Percentiles rank a stretch among this genome's conserved stretches.
phyloP scores from a whole-genome alignment of 2,888 invertebrate genomes.

The Cephus pygmeus region DNA sequence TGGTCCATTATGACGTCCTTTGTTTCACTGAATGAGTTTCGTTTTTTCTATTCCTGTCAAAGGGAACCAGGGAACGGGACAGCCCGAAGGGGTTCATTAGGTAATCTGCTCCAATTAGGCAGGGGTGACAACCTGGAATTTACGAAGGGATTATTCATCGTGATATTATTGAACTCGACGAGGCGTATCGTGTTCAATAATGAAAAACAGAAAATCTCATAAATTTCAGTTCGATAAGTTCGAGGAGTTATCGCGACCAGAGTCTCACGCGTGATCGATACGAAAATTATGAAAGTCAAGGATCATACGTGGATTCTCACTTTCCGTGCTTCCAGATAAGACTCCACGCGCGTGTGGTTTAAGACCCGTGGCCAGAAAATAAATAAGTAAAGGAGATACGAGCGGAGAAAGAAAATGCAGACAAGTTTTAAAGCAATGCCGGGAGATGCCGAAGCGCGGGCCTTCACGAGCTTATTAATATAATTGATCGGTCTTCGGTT shows the following conservation, averaged over 20 bases:
- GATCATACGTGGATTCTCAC: conserved; percentile 13
- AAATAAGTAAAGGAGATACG: conserved; percentile 1
- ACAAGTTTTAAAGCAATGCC: conserved; percentile 11
- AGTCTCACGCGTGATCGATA: neutral
- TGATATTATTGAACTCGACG: conserved; percentile 31
- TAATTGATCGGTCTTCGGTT: conserved; percentile 39
- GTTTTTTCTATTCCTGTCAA: conserved; percentile 20
- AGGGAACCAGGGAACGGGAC: conserved; percentile 8
- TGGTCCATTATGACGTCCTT: conserved; percentile 27
- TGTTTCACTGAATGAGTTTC: conserved; percentile 33
- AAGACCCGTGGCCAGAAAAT: neutral
- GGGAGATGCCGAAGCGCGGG: conserved; percentile 13
- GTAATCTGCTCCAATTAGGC: conserved; percentile 43
- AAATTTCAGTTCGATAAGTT: neutral
- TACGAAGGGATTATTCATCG: conserved; percentile 34
- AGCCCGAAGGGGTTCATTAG: conserved; percentile 29
- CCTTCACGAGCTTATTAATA: conserved; percentile 19
- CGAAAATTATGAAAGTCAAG: neutral
- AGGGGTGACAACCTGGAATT: conserved; percentile 32
- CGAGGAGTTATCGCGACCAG: neutral
- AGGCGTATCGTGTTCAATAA: conserved; percentile 17
- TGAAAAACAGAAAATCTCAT: neutral
- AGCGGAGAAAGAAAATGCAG: neutral
- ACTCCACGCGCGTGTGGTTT: neutral
- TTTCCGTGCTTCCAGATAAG: conserved; percentile 20